phyloP scores from a whole-genome alignment of 1,140 invertebrate species.

The Bombus consobrinus region DNA sequence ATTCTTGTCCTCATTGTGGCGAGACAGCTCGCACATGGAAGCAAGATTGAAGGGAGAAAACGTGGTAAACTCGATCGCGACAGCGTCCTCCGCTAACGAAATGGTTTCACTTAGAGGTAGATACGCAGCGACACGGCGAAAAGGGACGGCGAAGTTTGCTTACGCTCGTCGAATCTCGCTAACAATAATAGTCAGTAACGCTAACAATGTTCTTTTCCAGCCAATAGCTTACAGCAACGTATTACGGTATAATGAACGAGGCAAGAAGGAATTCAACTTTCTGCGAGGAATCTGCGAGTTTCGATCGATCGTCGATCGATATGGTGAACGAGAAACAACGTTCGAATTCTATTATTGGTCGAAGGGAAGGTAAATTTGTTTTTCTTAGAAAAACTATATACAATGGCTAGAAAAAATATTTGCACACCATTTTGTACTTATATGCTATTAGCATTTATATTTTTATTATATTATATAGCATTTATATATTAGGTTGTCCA shows the following conservation, averaged over 20 bases:
- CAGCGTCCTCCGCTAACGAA: constrained; percentile 14
- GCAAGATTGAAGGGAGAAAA: constrained; percentile 18
- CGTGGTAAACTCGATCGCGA: constrained; percentile 36
- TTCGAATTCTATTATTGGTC: no score
- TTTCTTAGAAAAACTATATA: no score
- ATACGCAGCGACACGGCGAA: background rate
- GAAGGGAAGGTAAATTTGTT: no score
- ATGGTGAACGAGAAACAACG: background rate
- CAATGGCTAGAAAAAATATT: no score
- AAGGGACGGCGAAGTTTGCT: background rate
- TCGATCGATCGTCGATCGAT: constrained; percentile 4
- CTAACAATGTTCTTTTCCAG: constrained; percentile 35
- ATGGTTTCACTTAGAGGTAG: constrained; percentile 28
- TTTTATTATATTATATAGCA: no score
- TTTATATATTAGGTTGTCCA: no score
- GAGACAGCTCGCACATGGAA: constrained; percentile 33
- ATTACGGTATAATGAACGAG: constrained; percentile 16
- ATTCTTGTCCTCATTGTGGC: constrained; percentile 42
- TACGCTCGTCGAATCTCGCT: constrained; percentile 22
- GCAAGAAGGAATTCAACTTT: constrained; percentile 14
- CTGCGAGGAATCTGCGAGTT: background rate
- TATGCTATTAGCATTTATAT: no score
- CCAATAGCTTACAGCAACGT: constrained; percentile 7
- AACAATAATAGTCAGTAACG: constrained; percentile 32
- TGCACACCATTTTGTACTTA: no score